Percentiles rank a stretch among this genome's conserved stretches.
These are phyloP conservation scores for Rhopilema esculentum DNA, from an alignment of 30 jellyfish, hydroid and myxozoan species.

Conservation along the genomic window DNA sequence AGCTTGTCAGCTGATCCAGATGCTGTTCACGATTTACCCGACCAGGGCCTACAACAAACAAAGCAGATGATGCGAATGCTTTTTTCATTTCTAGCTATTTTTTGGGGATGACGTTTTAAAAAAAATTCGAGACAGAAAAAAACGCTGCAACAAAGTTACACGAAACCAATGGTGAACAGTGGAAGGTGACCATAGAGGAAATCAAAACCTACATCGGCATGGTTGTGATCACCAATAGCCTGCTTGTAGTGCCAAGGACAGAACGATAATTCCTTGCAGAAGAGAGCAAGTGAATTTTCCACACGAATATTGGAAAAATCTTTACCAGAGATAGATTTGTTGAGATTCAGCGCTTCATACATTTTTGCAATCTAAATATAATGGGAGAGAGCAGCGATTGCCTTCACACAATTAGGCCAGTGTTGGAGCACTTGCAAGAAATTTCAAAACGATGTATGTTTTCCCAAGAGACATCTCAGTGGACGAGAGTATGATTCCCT, in stretches of 20 bases:
- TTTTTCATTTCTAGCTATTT: constrained; percentile 18
- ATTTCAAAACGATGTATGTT: constrained; percentile 46
- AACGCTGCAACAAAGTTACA: constrained; percentile 7
- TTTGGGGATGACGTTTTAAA: constrained; percentile 26
- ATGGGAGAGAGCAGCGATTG: constrained; percentile 39
- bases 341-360: constrained; percentile 55
- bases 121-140: constrained; percentile 9
- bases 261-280: constrained; percentile 7
- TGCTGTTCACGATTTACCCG: background rate
- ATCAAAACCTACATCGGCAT: constrained; percentile 45
- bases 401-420: constrained; percentile 61
- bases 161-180: constrained; percentile 3
- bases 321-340: constrained; percentile 48
- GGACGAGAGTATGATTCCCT: constrained; percentile 80
- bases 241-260: constrained; percentile 21
- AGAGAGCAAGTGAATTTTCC: too few species aligned
- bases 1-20: constrained; percentile 47
- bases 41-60: constrained; percentile 23
- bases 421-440: constrained; percentile 69
- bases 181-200: constrained; percentile 48
- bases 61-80: constrained; percentile 11
- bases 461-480: constrained; percentile 50
- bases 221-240: constrained; percentile 26
- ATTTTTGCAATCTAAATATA: constrained; percentile 32
- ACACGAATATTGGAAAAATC: constrained; percentile 16